These are phyloP conservation scores for Stegodyphus dumicola DNA, from an alignment of 1,140 invertebrate species.

Conservation along the genomic window DNA sequence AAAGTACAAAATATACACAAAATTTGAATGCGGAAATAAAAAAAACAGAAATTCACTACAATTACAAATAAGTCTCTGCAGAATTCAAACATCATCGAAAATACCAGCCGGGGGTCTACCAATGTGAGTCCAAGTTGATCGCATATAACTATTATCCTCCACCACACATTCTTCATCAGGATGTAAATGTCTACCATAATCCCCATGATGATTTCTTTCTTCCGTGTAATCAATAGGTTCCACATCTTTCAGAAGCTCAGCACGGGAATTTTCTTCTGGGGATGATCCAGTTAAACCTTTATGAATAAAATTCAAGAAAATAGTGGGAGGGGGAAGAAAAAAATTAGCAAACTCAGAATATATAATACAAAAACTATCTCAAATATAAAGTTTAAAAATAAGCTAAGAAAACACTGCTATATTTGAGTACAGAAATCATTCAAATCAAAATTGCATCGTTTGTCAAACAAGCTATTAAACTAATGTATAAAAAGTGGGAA, in stretches of 20 bases:
- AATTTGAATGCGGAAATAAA: no score
- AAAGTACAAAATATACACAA: no score
- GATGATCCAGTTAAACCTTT: slow-evolving; percentile 33
- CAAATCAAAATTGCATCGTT: no score
- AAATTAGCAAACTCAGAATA: neutral
- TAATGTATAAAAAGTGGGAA: no score
- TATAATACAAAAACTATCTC: neutral
- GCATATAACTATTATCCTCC: slow-evolving; percentile 45
- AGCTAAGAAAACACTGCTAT: no score
- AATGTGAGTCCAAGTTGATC: slow-evolving; percentile 57
- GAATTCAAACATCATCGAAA: slow-evolving; percentile 83
- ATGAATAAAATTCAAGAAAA: neutral
- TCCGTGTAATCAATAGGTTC: slow-evolving; percentile 75
- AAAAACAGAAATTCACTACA: no score
- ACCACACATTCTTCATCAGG: slow-evolving; percentile 21
- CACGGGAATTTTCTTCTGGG: slow-evolving; percentile 73
- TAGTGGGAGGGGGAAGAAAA: neutral
- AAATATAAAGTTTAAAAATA: neutral
- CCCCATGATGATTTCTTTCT: slow-evolving; percentile 63
- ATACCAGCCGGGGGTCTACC: slow-evolving; percentile 78
- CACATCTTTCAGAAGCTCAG: slow-evolving; percentile 74
- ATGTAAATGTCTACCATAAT: slow-evolving; percentile 30
- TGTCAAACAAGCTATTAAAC: no score
- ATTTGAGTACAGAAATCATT: no score
- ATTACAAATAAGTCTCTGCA: neutral